Evolutionary conservation across 64 coral and sea anemone genomes (phyloP).

Genomic region (Actinia tenebrosa): DNA sequence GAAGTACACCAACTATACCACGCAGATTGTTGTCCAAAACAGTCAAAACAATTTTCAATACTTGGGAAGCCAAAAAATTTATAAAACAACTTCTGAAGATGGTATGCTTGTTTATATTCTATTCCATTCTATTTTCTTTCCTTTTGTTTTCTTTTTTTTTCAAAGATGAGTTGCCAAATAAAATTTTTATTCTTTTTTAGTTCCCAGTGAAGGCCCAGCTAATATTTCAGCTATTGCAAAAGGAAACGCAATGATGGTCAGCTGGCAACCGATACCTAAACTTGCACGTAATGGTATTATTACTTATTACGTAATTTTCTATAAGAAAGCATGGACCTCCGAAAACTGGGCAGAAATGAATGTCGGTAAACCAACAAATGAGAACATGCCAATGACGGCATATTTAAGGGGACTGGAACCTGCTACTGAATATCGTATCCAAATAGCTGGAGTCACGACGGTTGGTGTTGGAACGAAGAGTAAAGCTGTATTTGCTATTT

Average conservation of each 20-base stretch:
- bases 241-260: background rate
- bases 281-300: background rate
- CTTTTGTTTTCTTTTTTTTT: background rate
- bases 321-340: background rate
- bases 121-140: background rate
- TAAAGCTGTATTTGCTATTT: background rate
- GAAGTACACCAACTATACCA: conserved; percentile 2
- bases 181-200: background rate
- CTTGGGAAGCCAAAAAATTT: background rate
- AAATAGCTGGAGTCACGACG: conserved; percentile 4
- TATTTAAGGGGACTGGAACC: conserved; percentile 12
- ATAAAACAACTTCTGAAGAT: background rate
- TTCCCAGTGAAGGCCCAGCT: conserved; percentile 2
- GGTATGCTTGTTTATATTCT: background rate
- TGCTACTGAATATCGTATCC: conserved; percentile 12
- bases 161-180: background rate
- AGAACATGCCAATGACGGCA: background rate
- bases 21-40: background rate
- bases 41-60: background rate
- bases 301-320: background rate
- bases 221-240: background rate
- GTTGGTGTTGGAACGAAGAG: conserved; percentile 33
- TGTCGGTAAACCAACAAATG: background rate
- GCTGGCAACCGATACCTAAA: background rate
- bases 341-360: background rate